A percentile compares a stretch with the other conserved stretches of the same genome.
Evolutionary conservation across 2,797 vertebrate species (phyloP).

Genomic region (Pelochelys cantorii): DNA sequence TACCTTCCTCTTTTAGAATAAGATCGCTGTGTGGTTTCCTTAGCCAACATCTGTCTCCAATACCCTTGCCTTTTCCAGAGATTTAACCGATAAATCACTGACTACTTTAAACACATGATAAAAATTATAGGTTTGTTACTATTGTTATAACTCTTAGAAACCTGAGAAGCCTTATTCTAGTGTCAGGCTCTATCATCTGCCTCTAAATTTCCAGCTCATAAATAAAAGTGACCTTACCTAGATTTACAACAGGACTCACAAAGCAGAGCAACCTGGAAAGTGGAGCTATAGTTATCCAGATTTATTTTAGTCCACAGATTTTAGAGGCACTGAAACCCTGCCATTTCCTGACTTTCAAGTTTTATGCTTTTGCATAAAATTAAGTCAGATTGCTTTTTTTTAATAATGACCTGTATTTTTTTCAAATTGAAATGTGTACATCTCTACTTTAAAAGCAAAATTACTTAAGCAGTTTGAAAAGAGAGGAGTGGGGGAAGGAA

Average conservation of each 20-base stretch:
- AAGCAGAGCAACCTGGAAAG: conserved; percentile 19
- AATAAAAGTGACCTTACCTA: conserved; percentile 37
- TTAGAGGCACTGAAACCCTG: conserved; percentile 35
- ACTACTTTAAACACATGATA: background rate
- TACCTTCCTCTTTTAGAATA: background rate
- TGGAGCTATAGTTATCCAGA: conserved; percentile 25
- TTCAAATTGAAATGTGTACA: background rate
- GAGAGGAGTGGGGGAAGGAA: background rate
- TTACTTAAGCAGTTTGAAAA: background rate
- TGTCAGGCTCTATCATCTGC: background rate
- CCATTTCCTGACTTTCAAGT: conserved; percentile 15
- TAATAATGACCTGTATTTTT: conserved; percentile 35
- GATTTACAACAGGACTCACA: conserved; percentile 38
- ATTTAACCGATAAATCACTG: background rate
- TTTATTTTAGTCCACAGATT: conserved; percentile 40
- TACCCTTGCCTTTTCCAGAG: background rate
- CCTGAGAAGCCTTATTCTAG: accelerated
- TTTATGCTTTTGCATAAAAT: conserved; percentile 46
- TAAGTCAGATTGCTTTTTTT: conserved; percentile 45
- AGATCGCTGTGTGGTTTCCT: background rate
- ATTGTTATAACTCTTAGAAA: background rate
- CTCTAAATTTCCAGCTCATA: conserved; percentile 18
- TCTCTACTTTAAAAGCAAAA: conserved; percentile 8
- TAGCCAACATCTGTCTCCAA: background rate
- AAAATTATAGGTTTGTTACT: background rate